Evolutionary conservation across 2,113 vertebrate genomes (phyloP), one percentile per base, ranked within the genome.

Genomic region (Heliornis fulica): DNA sequence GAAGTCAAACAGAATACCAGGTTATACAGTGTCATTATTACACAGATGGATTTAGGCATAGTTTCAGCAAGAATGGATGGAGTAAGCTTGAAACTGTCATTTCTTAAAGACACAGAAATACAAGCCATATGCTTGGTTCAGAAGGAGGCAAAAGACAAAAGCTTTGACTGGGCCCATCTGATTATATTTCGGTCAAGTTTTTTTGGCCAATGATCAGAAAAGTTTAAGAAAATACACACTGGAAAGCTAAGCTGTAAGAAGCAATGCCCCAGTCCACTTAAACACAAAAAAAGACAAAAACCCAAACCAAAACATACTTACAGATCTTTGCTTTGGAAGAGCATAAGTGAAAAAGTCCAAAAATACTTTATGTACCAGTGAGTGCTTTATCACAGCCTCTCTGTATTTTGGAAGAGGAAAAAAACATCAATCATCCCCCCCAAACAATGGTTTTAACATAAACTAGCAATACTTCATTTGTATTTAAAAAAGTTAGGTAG

Each of bases 341-440:
- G 98, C 98, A 0, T 98, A 81, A 36, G 97, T 98, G 96, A 99
- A 99, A 82, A 99, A 99, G 89, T 99, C 99, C 98, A 99, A 96
- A 97, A 99, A 99, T 13, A 99, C 99, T 98, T 99, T 99, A 98
- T 99, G 99, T 26, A 99, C 99, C 95, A 99, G 81, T 26, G 99
- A 99, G 88, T 99, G 99, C 89, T 99, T 99, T 97, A 99, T 98
- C 65, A 99, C 99, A n/a, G 99, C 98, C 83, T 99, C 99, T 91
- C 99, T 99, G 97, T 76, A 94, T 85, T 79, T 57, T n/a, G 51
- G 50, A 20, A 95, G 31, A 69, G 9, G 26, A 90, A 74, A 78
- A 75, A 90, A 96, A 21, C 7, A 85, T 41, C 21, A 90, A 87
- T n/a, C n/a, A 48, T 31, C 38, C 23, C 17, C 7, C 63, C 89